These are phyloP conservation scores for Micromys minutus DNA, from an alignment of 2,113 vertebrate genomes.

Conservation along the genomic window DNA sequence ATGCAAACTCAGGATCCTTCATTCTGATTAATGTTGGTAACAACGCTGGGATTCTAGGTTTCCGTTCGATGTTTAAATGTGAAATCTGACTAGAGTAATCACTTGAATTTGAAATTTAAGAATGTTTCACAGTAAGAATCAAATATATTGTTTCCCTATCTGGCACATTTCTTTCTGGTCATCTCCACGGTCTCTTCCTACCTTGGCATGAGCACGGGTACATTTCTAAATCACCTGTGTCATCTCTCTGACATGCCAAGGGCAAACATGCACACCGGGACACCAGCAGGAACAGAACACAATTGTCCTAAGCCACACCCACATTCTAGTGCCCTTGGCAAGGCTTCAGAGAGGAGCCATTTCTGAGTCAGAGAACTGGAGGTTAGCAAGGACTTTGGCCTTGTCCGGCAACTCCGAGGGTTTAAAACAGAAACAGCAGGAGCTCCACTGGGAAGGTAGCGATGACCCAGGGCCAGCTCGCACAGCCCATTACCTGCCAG, in stretches of 20 bases:
- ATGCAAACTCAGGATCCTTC: neutral
- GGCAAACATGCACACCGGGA: neutral
- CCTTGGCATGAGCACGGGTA: constrained; percentile 13
- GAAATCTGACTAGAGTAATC: neutral
- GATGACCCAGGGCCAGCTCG: constrained; percentile 15
- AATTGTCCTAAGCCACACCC: constrained; percentile 68
- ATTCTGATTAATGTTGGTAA: neutral
- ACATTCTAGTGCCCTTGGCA: constrained; percentile 60
- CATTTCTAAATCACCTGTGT: constrained; percentile 50
- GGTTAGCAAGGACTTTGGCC: constrained; percentile 77
- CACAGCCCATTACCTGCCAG: neutral
- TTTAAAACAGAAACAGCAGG: constrained; percentile 46
- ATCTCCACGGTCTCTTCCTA: neutral
- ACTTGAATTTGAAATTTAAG: constrained; percentile 20
- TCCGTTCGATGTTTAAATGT: neutral
- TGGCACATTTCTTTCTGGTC: neutral
- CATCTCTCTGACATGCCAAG: constrained; percentile 14
- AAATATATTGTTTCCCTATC: neutral
- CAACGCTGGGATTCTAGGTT: neutral
- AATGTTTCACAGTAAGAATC: neutral
- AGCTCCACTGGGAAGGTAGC: accelerated
- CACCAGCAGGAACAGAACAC: constrained; percentile 46
- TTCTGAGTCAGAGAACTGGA: constrained; percentile 63
- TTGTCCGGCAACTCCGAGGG: neutral
- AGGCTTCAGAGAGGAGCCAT: constrained; percentile 67